A percentile compares a stretch with the other conserved stretches of the same genome.
Evolutionary conservation across 23 tunicate genomes (phyloP).

Genomic region (Diplosoma virens): DNA sequence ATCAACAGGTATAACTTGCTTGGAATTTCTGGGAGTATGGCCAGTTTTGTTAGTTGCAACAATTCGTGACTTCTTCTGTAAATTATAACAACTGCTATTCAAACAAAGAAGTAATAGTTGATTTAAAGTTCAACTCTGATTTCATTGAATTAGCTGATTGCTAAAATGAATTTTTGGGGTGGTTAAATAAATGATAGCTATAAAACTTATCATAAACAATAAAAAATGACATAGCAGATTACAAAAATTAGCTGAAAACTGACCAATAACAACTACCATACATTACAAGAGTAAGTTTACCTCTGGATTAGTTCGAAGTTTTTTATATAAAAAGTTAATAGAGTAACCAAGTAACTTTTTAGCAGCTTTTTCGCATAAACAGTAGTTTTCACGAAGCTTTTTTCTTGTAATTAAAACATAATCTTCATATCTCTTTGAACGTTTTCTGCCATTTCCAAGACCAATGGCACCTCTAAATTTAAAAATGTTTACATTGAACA

Average conservation of each 20-base stretch:
- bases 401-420: constrained; percentile 65
- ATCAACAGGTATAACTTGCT: constrained; percentile 64
- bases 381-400: constrained; percentile 42
- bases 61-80: constrained; percentile 81
- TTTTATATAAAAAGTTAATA: constrained; percentile 87
- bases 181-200: no score
- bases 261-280: no score
- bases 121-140: no score
- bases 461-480: constrained; percentile 80
- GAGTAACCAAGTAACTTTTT: constrained; percentile 91
- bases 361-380: constrained; percentile 91
- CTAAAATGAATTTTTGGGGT: no score
- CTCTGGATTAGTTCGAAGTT: constrained; percentile 86
- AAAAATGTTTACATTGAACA: no score
- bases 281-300: no score
- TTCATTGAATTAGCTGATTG: no score
- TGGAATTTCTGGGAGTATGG: constrained; percentile 52
- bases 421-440: constrained; percentile 87
- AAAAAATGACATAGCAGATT: no score
- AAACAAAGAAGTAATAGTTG: no score
- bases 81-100: not conserved
- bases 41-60: constrained; percentile 86
- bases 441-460: constrained; percentile 91
- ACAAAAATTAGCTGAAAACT: no score
- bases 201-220: no score